phyloP scores from a whole-genome alignment of 2,797 vertebrate species.

The Oceanodroma leucorhoa region DNA sequence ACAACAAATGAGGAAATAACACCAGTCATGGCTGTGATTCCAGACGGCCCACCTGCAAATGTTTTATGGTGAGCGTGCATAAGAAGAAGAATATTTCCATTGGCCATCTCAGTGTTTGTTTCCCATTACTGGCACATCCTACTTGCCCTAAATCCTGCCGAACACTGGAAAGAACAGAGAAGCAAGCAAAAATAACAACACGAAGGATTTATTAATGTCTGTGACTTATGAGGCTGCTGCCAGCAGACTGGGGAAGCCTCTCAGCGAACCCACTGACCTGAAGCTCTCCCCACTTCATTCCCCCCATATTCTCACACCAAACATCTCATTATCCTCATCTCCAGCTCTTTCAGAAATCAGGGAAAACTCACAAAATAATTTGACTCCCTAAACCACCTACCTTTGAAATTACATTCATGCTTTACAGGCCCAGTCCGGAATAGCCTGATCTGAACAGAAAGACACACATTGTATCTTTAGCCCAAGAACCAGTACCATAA shows the following conservation, averaged over 20 bases:
- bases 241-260: background rate
- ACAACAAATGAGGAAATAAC: constrained; percentile 60
- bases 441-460: background rate
- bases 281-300: background rate
- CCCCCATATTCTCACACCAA: background rate
- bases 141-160: constrained; percentile 10
- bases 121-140: constrained; percentile 22
- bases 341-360: background rate
- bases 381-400: background rate
- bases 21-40: constrained; percentile 64
- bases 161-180: constrained; percentile 15
- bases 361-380: background rate
- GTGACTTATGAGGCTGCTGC: background rate
- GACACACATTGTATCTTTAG: background rate
- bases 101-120: constrained; percentile 32
- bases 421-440: background rate
- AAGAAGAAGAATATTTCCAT: constrained; percentile 33
- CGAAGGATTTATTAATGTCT: background rate
- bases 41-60: constrained; percentile 61
- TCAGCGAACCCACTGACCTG: background rate
- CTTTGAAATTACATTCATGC: background rate
- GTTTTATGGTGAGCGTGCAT: constrained; percentile 14
- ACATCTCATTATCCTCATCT: background rate
- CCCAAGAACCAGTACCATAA: background rate
- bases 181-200: constrained; percentile 26